A percentile compares a stretch with the other conserved stretches of the same genome.
Evolutionary conservation across 92 coral and sea anemone species (phyloP).

Genomic region (Micromussa lordhowensis): DNA sequence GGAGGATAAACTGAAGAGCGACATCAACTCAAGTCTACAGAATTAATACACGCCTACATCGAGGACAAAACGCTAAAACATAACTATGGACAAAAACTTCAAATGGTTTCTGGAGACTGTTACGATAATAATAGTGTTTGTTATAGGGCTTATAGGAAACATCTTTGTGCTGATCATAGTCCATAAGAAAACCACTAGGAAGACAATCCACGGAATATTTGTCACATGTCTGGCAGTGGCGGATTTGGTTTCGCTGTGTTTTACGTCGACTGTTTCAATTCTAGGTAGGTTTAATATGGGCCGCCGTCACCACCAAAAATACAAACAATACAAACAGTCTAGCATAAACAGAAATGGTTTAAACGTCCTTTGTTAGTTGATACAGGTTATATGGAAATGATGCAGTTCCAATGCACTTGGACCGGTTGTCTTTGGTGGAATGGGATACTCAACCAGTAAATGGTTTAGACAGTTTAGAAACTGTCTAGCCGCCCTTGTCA

Average conservation of each 20-base stretch:
- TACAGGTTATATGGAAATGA: too few relatives aligned
- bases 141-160: constrained; percentile 64
- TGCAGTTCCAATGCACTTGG: too few relatives aligned
- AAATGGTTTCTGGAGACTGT: constrained; percentile 7
- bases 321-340: too few relatives aligned
- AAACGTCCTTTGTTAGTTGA: too few relatives aligned
- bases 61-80: not conserved
- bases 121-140: constrained; percentile 15
- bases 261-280: constrained; percentile 47
- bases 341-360: too few relatives aligned
- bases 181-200: constrained; percentile 14
- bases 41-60: not conserved
- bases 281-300: not conserved
- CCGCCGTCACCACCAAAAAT: too few relatives aligned
- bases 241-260: constrained; percentile 53
- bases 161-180: constrained; percentile 49
- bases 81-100: not conserved
- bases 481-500: too few relatives aligned
- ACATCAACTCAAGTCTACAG: too few relatives aligned
- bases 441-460: too few relatives aligned
- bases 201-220: constrained; percentile 63
- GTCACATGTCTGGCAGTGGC: constrained; percentile 18
- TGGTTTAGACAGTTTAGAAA: too few relatives aligned
- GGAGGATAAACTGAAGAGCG: too few relatives aligned
- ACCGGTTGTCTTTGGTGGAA: too few relatives aligned